phyloP scores from a whole-genome alignment of 2,797 vertebrate species.

The Sylvilagus floridanus region DNA sequence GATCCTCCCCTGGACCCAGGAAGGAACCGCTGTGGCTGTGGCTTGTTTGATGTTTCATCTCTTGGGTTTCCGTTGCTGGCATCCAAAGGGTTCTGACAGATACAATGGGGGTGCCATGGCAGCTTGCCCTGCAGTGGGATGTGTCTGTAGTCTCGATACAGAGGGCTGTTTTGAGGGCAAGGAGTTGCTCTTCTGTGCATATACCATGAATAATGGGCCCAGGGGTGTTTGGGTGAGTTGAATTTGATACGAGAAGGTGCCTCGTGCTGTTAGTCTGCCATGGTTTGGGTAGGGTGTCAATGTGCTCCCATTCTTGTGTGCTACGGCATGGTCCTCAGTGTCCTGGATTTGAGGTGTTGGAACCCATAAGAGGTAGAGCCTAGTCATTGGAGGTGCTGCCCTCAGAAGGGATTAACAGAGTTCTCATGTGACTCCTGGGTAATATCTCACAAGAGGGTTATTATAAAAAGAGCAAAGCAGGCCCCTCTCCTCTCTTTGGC shows the following conservation, averaged over 20 bases:
- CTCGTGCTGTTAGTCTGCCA: no score
- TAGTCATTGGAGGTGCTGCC: no score
- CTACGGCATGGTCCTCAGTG: no score
- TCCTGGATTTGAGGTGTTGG: no score
- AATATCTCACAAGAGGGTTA: no score
- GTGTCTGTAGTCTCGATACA: rapidly evolving
- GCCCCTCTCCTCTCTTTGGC: no score
- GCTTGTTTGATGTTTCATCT: background rate
- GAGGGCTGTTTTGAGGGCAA: rapidly evolving
- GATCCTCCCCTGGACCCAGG: rapidly evolving
- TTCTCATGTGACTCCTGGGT: no score
- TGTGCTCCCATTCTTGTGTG: no score
- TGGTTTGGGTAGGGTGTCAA: no score
- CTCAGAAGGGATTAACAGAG: no score
- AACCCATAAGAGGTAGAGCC: no score
- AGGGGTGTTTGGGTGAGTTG: background rate
- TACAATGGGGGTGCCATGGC: rapidly evolving
- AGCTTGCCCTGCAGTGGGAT: background rate
- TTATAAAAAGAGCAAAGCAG: no score
- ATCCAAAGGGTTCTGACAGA: background rate
- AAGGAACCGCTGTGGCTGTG: background rate
- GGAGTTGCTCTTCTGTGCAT: background rate
- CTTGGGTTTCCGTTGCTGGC: background rate
- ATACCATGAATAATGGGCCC: background rate
- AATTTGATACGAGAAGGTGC: background rate